Evolutionary conservation across 2,888 invertebrate genomes (phyloP).

Genomic region (Pheosia gnoma): DNA sequence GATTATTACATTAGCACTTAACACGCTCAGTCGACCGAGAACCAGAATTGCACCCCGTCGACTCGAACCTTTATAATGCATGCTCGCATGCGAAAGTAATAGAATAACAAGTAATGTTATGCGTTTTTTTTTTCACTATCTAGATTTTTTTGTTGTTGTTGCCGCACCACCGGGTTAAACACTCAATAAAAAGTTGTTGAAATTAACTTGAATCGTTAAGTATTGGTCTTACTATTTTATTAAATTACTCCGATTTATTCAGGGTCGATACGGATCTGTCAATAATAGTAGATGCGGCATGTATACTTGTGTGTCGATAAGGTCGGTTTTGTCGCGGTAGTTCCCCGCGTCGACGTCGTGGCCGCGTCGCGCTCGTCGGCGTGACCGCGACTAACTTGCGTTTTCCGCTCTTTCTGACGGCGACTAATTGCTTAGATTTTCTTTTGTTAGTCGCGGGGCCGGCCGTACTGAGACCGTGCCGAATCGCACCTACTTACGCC

Average conservation of each 20-base stretch:
- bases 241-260: slow-evolving; percentile 40
- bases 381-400: slow-evolving; percentile 81
- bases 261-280: slow-evolving; percentile 30
- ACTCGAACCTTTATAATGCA: slow-evolving; percentile 64
- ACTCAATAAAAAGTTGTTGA: slow-evolving; percentile 52
- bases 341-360: slow-evolving; percentile 53
- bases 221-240: slow-evolving; percentile 35
- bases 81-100: slow-evolving; percentile 61
- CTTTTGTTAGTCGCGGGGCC: slow-evolving; percentile 83
- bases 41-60: slow-evolving; percentile 71
- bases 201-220: slow-evolving; percentile 41
- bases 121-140: slow-evolving; percentile 52
- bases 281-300: neutral
- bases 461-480: slow-evolving; percentile 75
- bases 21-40: slow-evolving; percentile 78
- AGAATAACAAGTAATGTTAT: slow-evolving; percentile 68
- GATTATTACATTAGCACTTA: slow-evolving; percentile 84
- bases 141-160: slow-evolving; percentile 45
- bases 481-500: slow-evolving; percentile 82
- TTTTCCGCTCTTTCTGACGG: slow-evolving; percentile 84
- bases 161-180: slow-evolving; percentile 55
- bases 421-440: slow-evolving; percentile 84
- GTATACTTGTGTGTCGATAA: slow-evolving; percentile 27
- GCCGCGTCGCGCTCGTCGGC: slow-evolving; percentile 61
- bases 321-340: slow-evolving; percentile 36